Evolutionary conservation across 2,113 vertebrate species (phyloP).

Genomic region (Aegithalos caudatus): DNA sequence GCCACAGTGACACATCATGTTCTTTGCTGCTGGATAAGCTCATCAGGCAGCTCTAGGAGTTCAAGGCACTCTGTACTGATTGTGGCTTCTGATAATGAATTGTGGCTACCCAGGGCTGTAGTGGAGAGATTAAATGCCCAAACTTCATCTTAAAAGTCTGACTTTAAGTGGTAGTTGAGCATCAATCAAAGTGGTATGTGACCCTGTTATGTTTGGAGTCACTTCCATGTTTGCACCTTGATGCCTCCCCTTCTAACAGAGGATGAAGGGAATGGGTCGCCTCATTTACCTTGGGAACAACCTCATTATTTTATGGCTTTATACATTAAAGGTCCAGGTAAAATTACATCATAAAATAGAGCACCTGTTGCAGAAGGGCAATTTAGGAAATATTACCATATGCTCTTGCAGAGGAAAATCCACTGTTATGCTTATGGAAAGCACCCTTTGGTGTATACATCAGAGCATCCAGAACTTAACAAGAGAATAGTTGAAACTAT

Average conservation of each 20-base stretch:
- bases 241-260: background rate
- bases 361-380: background rate
- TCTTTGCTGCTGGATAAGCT: background rate
- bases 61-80: background rate
- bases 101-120: background rate
- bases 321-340: background rate
- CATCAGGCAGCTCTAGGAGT: background rate
- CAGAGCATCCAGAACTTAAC: background rate
- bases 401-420: background rate
- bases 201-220: background rate
- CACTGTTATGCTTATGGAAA: background rate
- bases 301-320: constrained; percentile 2
- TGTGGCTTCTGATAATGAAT: background rate
- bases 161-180: background rate
- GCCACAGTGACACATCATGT: background rate
- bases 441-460: background rate
- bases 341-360: background rate
- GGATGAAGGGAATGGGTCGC: background rate
- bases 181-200: background rate
- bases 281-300: background rate
- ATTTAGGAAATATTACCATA: background rate
- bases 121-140: background rate
- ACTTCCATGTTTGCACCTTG: background rate
- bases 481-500: background rate
- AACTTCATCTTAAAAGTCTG: background rate